Evolutionary conservation across 2,888 invertebrate species (phyloP).

Genomic region (Gibbula magus): DNA sequence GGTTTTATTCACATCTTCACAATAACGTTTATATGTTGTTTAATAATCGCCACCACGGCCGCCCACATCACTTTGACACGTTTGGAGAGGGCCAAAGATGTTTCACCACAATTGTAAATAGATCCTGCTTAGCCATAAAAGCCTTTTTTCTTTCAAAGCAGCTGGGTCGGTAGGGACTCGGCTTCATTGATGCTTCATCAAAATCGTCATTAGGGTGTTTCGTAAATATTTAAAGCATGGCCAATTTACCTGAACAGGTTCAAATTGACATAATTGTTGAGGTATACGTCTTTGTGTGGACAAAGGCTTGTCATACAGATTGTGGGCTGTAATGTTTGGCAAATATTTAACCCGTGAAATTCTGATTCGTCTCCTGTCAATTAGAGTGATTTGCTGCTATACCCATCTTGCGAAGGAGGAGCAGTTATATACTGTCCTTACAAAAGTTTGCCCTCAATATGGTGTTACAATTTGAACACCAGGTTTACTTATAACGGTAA

Average conservation of each 20-base stretch:
- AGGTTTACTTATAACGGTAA: no score
- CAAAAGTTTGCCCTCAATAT: no score
- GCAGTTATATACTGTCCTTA: no score
- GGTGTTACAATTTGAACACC: no score
- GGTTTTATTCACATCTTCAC: neutral
- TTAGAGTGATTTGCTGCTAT: neutral
- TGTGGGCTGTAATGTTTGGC: neutral
- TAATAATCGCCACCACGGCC: neutral
- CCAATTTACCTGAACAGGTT: no score
- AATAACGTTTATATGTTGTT: slow-evolving; percentile 1
- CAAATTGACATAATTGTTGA: no score
- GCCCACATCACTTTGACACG: neutral
- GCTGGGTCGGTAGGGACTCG: neutral
- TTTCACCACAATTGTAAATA: neutral
- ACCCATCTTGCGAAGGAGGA: no score
- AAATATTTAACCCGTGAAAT: neutral
- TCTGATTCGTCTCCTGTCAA: neutral
- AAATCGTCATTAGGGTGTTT: slow-evolving; percentile 5
- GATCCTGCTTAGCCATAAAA: neutral
- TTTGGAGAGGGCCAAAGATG: neutral
- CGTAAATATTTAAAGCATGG: neutral
- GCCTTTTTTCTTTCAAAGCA: neutral
- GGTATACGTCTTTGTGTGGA: no score
- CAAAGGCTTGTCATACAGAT: neutral
- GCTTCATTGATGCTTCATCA: neutral